Evolutionary conservation across 2,113 vertebrate species (phyloP).

Genomic region (Microcebus murinus): DNA sequence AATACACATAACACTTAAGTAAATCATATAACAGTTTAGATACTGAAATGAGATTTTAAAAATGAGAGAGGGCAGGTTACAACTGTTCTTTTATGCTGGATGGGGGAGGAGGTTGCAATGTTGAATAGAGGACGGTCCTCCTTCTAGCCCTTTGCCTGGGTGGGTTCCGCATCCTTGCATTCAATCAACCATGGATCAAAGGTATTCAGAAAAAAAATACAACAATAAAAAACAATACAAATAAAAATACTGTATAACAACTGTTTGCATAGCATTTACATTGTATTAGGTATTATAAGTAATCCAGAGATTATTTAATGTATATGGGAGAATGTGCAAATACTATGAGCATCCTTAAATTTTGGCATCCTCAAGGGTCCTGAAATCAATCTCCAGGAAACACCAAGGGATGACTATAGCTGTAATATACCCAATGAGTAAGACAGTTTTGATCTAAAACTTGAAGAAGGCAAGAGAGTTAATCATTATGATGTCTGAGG

Average conservation of each 20-base stretch:
- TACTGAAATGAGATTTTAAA: constrained; percentile 14
- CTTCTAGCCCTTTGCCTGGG: not conserved
- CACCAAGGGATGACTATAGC: not conserved
- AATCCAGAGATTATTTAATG: not conserved
- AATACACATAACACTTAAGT: not conserved
- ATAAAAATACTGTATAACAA: not conserved
- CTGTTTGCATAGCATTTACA: not conserved
- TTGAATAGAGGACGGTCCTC: not conserved
- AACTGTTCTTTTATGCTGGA: not conserved
- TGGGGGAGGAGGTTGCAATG: not conserved
- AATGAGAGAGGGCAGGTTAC: not conserved
- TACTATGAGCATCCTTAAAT: not conserved
- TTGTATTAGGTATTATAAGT: not conserved
- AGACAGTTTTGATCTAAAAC: not conserved
- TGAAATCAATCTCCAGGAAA: not conserved
- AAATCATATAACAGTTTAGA: not conserved
- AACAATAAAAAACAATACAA: not conserved
- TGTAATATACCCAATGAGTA: not conserved
- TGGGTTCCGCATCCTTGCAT: not conserved
- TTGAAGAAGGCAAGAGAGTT: not conserved
- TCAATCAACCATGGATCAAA: not conserved
- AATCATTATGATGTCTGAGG: not conserved
- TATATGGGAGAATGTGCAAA: not conserved
- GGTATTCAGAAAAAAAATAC: not conserved
- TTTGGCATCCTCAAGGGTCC: not conserved